Conservation (phyloP, 2,113 vertebrate species). For the Mirounga angustirostris region DNA sequence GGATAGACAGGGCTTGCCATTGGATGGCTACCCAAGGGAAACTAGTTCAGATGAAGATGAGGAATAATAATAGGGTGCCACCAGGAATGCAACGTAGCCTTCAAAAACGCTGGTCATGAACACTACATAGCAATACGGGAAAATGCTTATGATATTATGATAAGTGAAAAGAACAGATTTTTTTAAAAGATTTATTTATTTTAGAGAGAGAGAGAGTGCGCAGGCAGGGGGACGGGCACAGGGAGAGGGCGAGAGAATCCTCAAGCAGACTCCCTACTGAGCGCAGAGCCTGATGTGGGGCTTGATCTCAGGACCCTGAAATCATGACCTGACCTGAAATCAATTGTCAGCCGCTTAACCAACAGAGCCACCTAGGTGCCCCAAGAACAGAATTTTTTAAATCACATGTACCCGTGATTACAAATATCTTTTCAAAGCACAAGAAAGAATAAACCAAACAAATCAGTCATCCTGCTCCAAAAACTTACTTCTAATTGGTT, state of each 20-base stretch:
- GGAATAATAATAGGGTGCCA: not conserved
- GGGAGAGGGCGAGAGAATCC: not conserved
- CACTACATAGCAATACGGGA: not conserved
- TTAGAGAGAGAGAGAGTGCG: not conserved
- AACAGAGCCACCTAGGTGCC: not conserved
- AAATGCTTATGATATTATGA: not conserved
- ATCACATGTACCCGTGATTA: not conserved
- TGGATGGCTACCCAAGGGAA: not conserved
- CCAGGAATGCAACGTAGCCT: not conserved
- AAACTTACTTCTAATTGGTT: not conserved
- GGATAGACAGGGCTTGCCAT: not conserved
- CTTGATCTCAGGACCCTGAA: not conserved
- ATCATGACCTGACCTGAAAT: not conserved
- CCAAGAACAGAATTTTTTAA: not conserved
- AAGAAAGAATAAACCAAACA: not conserved
- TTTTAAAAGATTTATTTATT: not conserved
- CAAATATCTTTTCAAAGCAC: slow-evolving; percentile 31
- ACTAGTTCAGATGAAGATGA: not conserved
- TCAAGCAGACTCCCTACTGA: not conserved
- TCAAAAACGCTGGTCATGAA: not conserved
- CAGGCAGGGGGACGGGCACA: not conserved
- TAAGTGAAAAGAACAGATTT: slow-evolving; percentile 1
- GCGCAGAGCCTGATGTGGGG: not conserved
- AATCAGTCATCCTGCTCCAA: not conserved
- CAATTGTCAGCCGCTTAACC: not conserved